Evolutionary conservation across 2,888 invertebrate species (phyloP).

Genomic region (Microctonus aethiopoides): DNA sequence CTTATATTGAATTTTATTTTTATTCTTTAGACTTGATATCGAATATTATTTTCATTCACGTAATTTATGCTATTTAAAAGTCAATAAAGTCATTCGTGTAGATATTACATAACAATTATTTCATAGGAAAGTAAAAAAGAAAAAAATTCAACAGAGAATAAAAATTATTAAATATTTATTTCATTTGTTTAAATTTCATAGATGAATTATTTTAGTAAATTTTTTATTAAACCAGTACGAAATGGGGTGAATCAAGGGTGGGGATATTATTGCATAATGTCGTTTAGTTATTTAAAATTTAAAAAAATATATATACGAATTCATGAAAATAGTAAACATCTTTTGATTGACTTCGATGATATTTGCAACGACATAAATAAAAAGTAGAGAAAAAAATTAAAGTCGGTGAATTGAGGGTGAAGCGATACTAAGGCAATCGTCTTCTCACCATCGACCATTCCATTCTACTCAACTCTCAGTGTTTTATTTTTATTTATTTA

Average conservation of each 20-base stretch:
- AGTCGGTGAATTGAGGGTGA: neutral
- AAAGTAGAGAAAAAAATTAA: neutral
- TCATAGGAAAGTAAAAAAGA: neutral
- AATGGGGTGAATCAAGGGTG: too few species aligned
- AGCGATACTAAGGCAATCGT: neutral
- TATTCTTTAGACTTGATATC: neutral
- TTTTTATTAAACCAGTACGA: too few species aligned
- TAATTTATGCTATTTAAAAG: neutral
- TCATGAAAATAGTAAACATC: neutral
- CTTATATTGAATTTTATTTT: neutral
- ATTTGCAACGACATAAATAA: neutral
- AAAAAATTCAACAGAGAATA: neutral
- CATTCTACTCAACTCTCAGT: neutral
- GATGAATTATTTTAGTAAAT: too few species aligned
- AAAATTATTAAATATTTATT: neutral
- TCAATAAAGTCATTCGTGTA: neutral
- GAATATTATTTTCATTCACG: neutral
- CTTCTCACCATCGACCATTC: conserved; percentile 2
- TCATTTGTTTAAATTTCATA: neutral
- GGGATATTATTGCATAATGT: neutral
- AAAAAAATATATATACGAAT: too few species aligned
- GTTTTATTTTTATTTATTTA: neutral
- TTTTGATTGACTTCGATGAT: neutral
- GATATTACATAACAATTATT: neutral
- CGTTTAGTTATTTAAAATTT: neutral